phyloP scores from a whole-genome alignment of 2,113 vertebrate genomes.

The Conger conger region DNA sequence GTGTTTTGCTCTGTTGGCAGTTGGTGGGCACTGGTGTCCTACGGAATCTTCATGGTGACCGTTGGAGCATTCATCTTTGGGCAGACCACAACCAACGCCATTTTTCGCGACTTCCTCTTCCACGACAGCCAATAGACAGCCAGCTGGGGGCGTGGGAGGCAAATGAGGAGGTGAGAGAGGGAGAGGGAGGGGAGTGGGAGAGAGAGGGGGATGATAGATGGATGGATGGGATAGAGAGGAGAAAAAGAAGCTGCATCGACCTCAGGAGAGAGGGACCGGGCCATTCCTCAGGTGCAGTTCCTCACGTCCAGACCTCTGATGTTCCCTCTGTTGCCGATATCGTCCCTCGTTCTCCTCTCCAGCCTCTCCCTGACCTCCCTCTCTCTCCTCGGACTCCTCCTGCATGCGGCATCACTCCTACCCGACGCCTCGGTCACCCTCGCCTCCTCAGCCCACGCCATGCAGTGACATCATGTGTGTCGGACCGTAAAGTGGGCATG shows the following conservation, averaged over 20 bases:
- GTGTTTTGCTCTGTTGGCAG: slow-evolving; percentile 60
- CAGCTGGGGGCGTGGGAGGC: not conserved
- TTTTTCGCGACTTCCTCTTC: slow-evolving; percentile 59
- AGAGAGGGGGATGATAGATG: not conserved
- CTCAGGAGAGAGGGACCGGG: not conserved
- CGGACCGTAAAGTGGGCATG: not conserved
- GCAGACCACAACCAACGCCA: slow-evolving; percentile 80
- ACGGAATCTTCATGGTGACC: slow-evolving; percentile 78
- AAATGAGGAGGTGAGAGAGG: not conserved
- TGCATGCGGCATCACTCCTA: slow-evolving; percentile 11
- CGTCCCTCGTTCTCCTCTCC: not conserved
- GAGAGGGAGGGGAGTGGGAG: too few relatives aligned
- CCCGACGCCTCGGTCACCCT: not conserved
- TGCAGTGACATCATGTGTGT: not conserved
- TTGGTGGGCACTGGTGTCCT: slow-evolving; percentile 83
- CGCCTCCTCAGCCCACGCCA: not conserved
- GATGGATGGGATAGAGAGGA: not conserved
- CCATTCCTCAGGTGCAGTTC: not conserved
- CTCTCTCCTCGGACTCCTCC: not conserved
- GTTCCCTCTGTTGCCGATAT: not conserved
- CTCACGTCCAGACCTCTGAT: not conserved
- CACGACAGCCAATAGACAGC: slow-evolving; percentile 7
- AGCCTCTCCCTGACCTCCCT: not conserved
- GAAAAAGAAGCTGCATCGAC: not conserved
- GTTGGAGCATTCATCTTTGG: slow-evolving; percentile 84